Conservation (phyloP, 2,888 invertebrate genomes). For the Agrochola litura region DNA sequence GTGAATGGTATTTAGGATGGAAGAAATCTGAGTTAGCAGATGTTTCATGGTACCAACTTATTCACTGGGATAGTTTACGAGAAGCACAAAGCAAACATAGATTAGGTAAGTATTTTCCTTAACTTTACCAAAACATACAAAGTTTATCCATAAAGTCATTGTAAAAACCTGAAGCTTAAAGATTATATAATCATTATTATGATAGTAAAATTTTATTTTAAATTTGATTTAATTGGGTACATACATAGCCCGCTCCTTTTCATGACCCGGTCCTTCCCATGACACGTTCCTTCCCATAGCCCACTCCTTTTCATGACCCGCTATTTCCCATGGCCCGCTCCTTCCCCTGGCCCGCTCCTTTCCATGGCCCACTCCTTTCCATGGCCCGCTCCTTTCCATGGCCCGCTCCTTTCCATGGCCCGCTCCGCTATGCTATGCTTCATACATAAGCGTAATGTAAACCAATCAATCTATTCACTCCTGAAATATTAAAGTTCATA, state of each 20-base stretch:
- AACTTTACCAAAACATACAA: neutral
- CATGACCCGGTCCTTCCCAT: too few species aligned
- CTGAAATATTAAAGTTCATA: neutral
- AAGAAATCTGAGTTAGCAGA: constrained; percentile 96
- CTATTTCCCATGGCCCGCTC: too few species aligned
- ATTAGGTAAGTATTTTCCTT: constrained; percentile 93
- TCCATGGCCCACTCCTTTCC: too few species aligned
- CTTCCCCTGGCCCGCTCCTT: too few species aligned
- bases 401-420: too few species aligned
- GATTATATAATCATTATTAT: neutral
- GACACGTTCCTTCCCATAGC: too few species aligned
- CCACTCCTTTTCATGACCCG: too few species aligned
- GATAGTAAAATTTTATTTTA: neutral
- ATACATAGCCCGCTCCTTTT: too few species aligned
- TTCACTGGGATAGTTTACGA: constrained; percentile 98
- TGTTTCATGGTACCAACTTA: constrained; percentile 98
- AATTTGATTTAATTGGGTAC: neutral
- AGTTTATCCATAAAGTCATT: neutral
- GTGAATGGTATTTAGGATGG: constrained; percentile 98
- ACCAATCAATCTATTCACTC: neutral
- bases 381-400: too few species aligned
- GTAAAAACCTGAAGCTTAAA: neutral
- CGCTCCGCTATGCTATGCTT: too few species aligned
- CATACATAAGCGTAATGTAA: neutral
- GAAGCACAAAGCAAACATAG: constrained; percentile 99